Percentiles rank a stretch among this genome's conserved stretches.
These are phyloP conservation scores for Oryzias melastigma DNA, from an alignment of 2,113 vertebrate genomes.

Conservation along the genomic window DNA sequence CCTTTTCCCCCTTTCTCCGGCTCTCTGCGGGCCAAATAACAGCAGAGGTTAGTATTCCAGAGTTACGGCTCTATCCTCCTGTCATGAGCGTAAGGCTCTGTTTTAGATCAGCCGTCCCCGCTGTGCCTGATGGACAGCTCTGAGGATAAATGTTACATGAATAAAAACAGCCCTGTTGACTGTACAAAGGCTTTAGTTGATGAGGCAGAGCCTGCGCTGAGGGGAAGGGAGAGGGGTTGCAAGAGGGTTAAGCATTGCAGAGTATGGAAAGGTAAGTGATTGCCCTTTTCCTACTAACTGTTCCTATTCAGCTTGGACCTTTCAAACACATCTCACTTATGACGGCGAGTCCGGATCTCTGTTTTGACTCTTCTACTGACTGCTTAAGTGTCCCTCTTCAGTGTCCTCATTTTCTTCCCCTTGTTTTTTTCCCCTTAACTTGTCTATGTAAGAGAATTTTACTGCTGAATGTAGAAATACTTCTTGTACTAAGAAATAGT, in stretches of 20 bases:
- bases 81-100: conserved; percentile 67
- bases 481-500: background rate
- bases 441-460: background rate
- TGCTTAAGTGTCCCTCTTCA: conserved; percentile 63
- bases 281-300: conserved; percentile 42
- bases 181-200: conserved; percentile 65
- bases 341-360: conserved; percentile 78
- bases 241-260: conserved; percentile 57
- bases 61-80: conserved; percentile 67
- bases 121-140: conserved; percentile 65
- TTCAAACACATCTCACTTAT: conserved; percentile 78
- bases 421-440: conserved; percentile 1
- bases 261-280: conserved; percentile 37
- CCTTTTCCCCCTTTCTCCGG: conserved; percentile 11
- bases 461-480: background rate
- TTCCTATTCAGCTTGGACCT: conserved; percentile 57
- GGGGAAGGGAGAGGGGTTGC: conserved; percentile 21
- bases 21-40: conserved; percentile 69
- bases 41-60: conserved; percentile 65
- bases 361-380: conserved; percentile 71
- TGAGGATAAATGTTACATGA: conserved; percentile 71
- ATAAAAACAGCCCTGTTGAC: conserved; percentile 72
- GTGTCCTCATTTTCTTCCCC: conserved; percentile 23
- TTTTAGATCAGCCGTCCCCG: conserved; percentile 73
- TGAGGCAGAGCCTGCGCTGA: conserved; percentile 45